Percentiles rank a stretch among this genome's conserved stretches.
phyloP scores from a whole-genome alignment of 2,113 vertebrate genomes.

The Onychostruthus taczanowskii region DNA sequence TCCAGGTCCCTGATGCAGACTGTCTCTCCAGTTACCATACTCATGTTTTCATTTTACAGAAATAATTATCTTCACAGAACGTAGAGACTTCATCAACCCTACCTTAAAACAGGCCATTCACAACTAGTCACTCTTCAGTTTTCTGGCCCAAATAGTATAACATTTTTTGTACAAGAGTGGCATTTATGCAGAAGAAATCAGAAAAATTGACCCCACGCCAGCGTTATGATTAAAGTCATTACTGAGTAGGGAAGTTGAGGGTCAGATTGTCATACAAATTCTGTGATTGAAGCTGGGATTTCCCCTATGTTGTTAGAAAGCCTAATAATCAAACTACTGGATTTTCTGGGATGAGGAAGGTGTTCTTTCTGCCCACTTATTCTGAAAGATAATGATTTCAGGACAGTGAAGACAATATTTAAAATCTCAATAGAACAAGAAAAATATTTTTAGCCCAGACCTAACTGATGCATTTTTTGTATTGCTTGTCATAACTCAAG shows the following conservation, averaged over 20 bases:
- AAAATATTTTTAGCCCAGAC: not conserved
- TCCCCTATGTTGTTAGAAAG: not conserved
- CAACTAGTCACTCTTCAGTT: not conserved
- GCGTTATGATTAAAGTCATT: not conserved
- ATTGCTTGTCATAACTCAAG: not conserved
- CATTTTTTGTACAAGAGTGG: not conserved
- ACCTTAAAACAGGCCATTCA: not conserved
- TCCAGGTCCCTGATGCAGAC: not conserved
- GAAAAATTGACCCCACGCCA: not conserved
- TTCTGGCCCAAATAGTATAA: not conserved
- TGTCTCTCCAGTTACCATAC: not conserved
- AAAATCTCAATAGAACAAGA: not conserved
- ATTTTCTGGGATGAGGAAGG: not conserved
- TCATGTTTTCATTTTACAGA: not conserved
- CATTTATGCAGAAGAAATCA: not conserved
- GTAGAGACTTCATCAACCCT: not conserved
- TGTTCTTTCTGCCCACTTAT: not conserved
- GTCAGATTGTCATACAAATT: not conserved
- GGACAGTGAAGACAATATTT: not conserved
- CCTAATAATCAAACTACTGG: not conserved
- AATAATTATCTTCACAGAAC: not conserved
- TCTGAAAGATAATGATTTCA: not conserved
- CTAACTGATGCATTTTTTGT: not conserved
- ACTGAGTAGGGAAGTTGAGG: not conserved
- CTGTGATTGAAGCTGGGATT: not conserved